Base-by-base conservation (phyloP, 2,113 vertebrate genomes). In the Bos javanicus region DNA sequence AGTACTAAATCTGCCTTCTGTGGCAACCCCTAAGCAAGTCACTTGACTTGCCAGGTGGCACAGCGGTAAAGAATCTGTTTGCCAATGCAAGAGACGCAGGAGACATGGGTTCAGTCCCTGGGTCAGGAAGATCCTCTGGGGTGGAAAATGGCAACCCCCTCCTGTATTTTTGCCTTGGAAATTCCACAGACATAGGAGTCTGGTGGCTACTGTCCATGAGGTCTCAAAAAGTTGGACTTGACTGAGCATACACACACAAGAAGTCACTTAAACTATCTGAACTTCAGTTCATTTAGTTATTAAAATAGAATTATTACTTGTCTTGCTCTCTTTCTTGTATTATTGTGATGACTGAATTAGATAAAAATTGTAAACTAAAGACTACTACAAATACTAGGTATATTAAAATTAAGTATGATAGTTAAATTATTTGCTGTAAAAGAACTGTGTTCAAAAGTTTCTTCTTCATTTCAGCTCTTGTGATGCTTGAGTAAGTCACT, bases 321-420 rank as follows among this genome's bases (percentile, higher is more conserved):
- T 71, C 26, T 85, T 95, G 3, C 2, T 80, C 8, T 90, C 57
- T 83, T 80, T 57, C 36, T 52, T 57, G 19, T 33, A 76, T 90
- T 78, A 60, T 64, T 95, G 36, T 64, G 46, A 92, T 3, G 5
- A 90, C 87, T 96, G 67, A 92, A 60, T 84, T 86, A 88, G 36
- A 57, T 95, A 82, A 64, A 83, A 95, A 67, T n/a, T 92, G 25
- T 96, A 71, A 97, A 82, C 39, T 64, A 12, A 39, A 62, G 50
- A 56, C 30, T 33, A 50, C 62, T 95, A 26, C 81, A 95, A 89
- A 78, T 93, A 11, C 19, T 48, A 95, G 56, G 0, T 86, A 56
- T 86, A 8, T 71, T 96, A 71, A 71, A 67, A 43, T 93, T 92
- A 76, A 39, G 84, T 93, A 33, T 93, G 39, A 60, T 87, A 46